Evolutionary conservation across 1,140 invertebrate genomes (phyloP).

Genomic region (Pteromalus puparum): DNA sequence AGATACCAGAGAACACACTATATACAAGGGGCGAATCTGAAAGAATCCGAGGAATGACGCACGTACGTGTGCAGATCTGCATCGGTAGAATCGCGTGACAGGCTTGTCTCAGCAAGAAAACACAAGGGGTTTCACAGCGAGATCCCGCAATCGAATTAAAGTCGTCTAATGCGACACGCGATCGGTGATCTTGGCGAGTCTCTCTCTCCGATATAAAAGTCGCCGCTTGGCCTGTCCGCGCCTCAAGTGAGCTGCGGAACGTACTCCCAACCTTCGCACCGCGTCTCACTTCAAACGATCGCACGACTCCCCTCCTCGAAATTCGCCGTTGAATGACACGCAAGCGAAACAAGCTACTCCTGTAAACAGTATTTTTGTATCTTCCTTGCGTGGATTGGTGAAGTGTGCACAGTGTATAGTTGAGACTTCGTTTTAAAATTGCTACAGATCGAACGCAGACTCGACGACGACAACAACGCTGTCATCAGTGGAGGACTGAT

Average conservation of each 20-base stretch:
- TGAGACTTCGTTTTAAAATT: neutral
- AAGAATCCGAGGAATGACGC: conserved; percentile 3
- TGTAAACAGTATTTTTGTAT: neutral
- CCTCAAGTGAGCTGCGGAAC: conserved; percentile 72
- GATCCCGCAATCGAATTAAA: conserved; percentile 71
- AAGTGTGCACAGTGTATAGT: neutral
- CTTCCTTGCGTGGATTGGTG: too few species aligned
- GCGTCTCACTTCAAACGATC: conserved; percentile 72
- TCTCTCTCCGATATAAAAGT: conserved; percentile 68
- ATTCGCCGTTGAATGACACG: neutral
- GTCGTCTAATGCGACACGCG: conserved; percentile 69
- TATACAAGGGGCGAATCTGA: neutral
- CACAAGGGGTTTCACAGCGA: conserved; percentile 73
- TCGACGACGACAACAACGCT: neutral
- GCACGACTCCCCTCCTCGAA: neutral
- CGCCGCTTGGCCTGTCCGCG: conserved; percentile 12
- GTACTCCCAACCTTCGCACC: conserved; percentile 63
- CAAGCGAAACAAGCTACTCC: neutral
- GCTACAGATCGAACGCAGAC: neutral
- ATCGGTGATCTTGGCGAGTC: conserved; percentile 60
- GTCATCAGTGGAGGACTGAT: neutral
- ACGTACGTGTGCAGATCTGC: neutral
- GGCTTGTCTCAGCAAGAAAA: conserved; percentile 62
- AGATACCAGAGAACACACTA: too few species aligned
- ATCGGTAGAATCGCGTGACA: conserved; percentile 39